Percentiles rank a stretch among this genome's conserved stretches.
Evolutionary conservation across 2,797 vertebrate species (phyloP).

Genomic region (Phaenicophaeus curvirostris): DNA sequence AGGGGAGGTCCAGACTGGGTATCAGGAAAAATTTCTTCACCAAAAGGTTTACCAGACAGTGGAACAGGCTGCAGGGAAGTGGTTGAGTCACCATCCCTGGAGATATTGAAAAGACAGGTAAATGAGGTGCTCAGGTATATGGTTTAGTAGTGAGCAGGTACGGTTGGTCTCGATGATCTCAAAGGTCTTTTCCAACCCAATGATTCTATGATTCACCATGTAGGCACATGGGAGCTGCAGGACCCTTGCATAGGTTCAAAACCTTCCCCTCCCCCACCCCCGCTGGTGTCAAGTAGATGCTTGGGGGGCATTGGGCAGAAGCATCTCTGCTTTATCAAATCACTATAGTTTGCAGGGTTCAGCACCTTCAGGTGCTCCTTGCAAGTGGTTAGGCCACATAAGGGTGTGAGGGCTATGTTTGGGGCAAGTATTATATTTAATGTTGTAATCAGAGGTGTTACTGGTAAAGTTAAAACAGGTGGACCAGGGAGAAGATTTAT

Average conservation of each 20-base stretch:
- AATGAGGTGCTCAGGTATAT: too few relatives aligned
- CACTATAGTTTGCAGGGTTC: rapidly evolving
- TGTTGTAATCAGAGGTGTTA: rapidly evolving
- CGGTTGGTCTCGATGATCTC: too few relatives aligned
- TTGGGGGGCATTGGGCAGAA: neutral
- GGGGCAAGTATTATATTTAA: neutral
- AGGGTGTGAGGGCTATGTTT: rapidly evolving
- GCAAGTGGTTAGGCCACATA: rapidly evolving
- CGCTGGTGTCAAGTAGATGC: rapidly evolving
- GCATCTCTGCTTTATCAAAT: rapidly evolving
- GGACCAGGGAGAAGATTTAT: neutral
- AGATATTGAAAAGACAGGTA: too few relatives aligned
- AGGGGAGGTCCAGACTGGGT: too few relatives aligned
- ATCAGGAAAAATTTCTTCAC: too few relatives aligned
- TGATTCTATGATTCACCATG: too few relatives aligned
- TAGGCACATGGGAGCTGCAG: neutral
- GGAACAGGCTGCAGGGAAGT: too few relatives aligned
- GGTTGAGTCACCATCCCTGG: too few relatives aligned
- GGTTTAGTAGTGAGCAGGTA: too few relatives aligned
- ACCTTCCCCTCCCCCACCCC: too few relatives aligned
- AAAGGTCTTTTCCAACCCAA: too few relatives aligned
- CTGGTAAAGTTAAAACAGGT: neutral
- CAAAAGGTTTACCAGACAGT: too few relatives aligned
- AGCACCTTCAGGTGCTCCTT: neutral
- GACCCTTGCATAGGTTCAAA: neutral